Base-by-base conservation (phyloP, 2,888 invertebrate genomes). In the Melanophora roralis region DNA sequence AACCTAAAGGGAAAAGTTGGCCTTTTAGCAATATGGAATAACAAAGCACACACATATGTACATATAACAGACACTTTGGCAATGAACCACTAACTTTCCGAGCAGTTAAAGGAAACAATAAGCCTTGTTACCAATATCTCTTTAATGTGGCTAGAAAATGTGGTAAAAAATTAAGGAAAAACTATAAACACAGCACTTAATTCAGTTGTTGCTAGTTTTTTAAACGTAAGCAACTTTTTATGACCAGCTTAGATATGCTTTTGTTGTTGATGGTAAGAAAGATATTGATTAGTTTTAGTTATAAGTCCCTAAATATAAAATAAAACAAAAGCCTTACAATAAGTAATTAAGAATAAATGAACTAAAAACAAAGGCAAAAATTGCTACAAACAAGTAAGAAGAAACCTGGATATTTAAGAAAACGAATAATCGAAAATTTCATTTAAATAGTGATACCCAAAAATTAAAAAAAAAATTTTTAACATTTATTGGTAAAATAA, bases 91-190 rank as follows among this genome's bases (percentile, higher is more conserved):
- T 8, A 75, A 75, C 60, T 64, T 75, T 67, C 53, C 21, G 45
- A n/a, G 59, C 60, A 43, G 9, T 47, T n/a, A 38, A 59, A 51
- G 19, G 49, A 40, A 77, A 77, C 79, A 80, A 80, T 80, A 51
- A 76, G 76, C 80, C 76, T 68, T 49, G 64, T 72, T 76, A 76
- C 68, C 72, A 45, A 45, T 67, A 80, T 45, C 59, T 49, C 27
- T 65, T n/a, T 75, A 75, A 62, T 69, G 45, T 55, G 55, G 60
- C 75, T 40, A 9, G 2, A 36, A 38, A 34, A 62, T 1, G 16
- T 19, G 7, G 12, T 23, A 72, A 5, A 12, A 53, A 69, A 55
- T 45, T 32, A 12, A 12, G 36, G 36, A 2, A 27, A 36, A 62
- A 27, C 27, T 27, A 27, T 27, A n/a, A 43, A 36, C 8, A 19